These are phyloP conservation scores for Tachina grossa DNA, from an alignment of 2,888 invertebrate genomes.

Conservation along the genomic window DNA sequence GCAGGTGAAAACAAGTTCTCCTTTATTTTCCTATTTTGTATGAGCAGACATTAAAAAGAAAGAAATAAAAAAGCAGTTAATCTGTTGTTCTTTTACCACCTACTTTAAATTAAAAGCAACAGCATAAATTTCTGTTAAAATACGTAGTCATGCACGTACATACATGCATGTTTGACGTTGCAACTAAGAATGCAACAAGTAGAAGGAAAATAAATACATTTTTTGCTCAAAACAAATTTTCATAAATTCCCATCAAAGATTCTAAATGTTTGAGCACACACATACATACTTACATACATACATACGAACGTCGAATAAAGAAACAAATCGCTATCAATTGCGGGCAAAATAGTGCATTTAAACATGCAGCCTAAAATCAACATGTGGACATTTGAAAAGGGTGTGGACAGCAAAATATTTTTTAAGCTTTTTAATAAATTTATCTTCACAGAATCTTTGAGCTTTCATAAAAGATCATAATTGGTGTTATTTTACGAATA, in stretches of 20 bases:
- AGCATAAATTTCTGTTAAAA: conserved; percentile 57
- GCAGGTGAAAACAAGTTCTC: conserved; percentile 50
- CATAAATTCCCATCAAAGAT: conserved; percentile 63
- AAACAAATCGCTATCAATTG: conserved; percentile 54
- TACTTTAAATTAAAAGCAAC: conserved; percentile 60
- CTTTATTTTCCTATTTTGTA: background rate
- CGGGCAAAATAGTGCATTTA: conserved; percentile 63
- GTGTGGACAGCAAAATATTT: conserved; percentile 1
- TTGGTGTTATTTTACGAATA: too few species aligned
- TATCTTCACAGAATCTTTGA: background rate
- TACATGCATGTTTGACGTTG: conserved; percentile 36
- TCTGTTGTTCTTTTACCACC: conserved; percentile 57
- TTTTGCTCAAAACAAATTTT: conserved; percentile 60
- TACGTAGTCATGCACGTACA: conserved; percentile 49
- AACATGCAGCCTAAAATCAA: conserved; percentile 61
- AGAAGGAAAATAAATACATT: background rate
- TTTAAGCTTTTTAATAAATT: too few species aligned
- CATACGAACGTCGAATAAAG: background rate
- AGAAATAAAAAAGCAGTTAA: background rate
- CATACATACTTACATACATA: too few species aligned
- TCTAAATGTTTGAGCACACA: conserved; percentile 26
- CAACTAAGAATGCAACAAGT: conserved; percentile 35
- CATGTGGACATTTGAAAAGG: conserved; percentile 21
- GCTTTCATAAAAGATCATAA: too few species aligned
- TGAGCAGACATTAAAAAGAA: background rate